Evolutionary conservation across 2,888 invertebrate species (phyloP), one percentile per base, ranked within the genome.

Genomic region (Ptychoptera albimana): DNA sequence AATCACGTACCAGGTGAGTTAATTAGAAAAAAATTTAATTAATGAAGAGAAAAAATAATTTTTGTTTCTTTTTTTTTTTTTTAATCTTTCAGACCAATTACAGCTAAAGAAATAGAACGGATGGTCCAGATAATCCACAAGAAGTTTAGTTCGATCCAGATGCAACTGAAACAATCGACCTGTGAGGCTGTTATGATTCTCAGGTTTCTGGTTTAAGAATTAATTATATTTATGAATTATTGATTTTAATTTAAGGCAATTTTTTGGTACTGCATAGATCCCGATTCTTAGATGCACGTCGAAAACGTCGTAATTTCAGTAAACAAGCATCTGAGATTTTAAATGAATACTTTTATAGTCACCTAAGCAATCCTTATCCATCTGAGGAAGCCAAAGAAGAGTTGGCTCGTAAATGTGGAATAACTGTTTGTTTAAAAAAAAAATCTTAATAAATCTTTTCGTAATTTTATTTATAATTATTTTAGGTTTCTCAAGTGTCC

Each of bases 371-470:
- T 75, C 98, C 98, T 30, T 98, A 99, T 73, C 98, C 98, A 51
- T 93, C 93, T 61, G 98, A 98, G 72, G 98, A 98, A 71, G 97
- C 97, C 52, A 98, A 98, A 69, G 98, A 98, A 71, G 98, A 98
- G 66, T 75, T 98, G 65, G 98, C 98, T 45, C 77, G 96, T 66
- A 97, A 97, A 69, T 98, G 98, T 69, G 92, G 94, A 63, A 98
- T 98, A 64, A 97, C 98, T 48, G 93, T 93, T 57, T 66, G 67
- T 53, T 54, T 37, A 23, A 23, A 23, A 23, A 23, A 23, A 23
- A 23, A 23, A 3, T 5, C 23, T 23, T 23, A 5, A 30, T 48
- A 31, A 39, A 31, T 43, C 37, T 16, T 30, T 36, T 13, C 11
- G 29, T 47, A 39, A 44, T 39, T 32, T 16, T 37, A 37, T 36